These are phyloP conservation scores for Dryomyza anilis DNA, from an alignment of 2,888 invertebrate species.

Conservation along the genomic window DNA sequence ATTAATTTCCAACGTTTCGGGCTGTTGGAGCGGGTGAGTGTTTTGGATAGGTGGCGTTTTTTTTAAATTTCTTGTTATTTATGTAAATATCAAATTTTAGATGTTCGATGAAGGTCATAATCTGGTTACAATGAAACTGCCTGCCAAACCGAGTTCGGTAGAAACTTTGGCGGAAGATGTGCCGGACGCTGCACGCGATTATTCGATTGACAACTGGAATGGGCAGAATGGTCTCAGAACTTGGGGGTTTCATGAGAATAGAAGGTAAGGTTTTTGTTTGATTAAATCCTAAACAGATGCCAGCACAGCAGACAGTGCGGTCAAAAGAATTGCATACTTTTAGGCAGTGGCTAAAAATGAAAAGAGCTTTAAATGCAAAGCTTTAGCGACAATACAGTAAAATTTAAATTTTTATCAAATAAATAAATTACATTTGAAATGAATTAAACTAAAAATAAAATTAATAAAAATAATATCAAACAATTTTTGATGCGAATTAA, in stretches of 20 bases:
- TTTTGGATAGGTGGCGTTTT: background rate
- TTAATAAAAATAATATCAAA: background rate
- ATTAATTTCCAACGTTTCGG: slow-evolving; percentile 83
- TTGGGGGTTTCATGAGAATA: slow-evolving; percentile 67
- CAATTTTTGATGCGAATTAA: no score
- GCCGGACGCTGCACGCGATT: slow-evolving; percentile 50
- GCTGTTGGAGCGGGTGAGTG: slow-evolving; percentile 76
- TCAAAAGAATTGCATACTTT: background rate
- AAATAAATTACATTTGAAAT: background rate
- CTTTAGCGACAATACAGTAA: no score
- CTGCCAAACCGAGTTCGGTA: slow-evolving; percentile 48
- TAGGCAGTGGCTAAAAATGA: no score
- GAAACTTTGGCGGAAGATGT: slow-evolving; percentile 35
- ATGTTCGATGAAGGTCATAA: slow-evolving; percentile 70
- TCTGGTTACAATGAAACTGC: slow-evolving; percentile 64
- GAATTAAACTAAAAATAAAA: background rate
- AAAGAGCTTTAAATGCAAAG: no score
- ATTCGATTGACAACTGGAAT: slow-evolving; percentile 69
- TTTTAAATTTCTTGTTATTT: background rate
- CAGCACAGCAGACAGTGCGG: background rate
- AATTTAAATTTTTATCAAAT: background rate
- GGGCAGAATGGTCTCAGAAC: slow-evolving; percentile 69
- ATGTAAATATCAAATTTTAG: slow-evolving; percentile 52
- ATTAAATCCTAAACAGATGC: background rate
- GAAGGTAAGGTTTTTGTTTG: slow-evolving; percentile 43